phyloP scores from a whole-genome alignment of 2,888 invertebrate species.

The Apotomis betuletana region DNA sequence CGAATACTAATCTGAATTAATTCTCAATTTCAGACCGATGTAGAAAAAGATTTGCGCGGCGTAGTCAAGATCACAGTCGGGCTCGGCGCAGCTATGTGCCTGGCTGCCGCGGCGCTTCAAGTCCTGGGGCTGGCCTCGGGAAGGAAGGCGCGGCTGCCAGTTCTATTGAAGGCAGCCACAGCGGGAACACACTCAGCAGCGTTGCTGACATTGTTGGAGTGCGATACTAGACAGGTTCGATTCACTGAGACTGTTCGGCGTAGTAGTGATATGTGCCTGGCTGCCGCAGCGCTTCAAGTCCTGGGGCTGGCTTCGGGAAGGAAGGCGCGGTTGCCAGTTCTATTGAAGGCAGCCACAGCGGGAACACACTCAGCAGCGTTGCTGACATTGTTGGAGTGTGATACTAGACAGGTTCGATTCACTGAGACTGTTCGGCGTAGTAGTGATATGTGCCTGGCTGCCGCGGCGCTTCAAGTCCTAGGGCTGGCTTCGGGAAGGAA shows the following conservation, averaged over 20 bases:
- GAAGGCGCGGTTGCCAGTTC: slow-evolving; percentile 60
- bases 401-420: too few relatives aligned
- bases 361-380: slow-evolving; percentile 73
- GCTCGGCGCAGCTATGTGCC: slow-evolving; percentile 72
- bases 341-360: slow-evolving; percentile 71
- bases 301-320: slow-evolving; percentile 62
- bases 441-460: slow-evolving; percentile 72
- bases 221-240: too few relatives aligned
- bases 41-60: slow-evolving; percentile 70
- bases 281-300: slow-evolving; percentile 69
- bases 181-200: slow-evolving; percentile 74
- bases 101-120: slow-evolving; percentile 69
- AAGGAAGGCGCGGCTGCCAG: slow-evolving; percentile 60
- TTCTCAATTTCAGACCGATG: slow-evolving; percentile 62
- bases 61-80: slow-evolving; percentile 73
- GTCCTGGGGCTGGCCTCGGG: slow-evolving; percentile 64
- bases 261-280: slow-evolving; percentile 73
- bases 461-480: slow-evolving; percentile 69
- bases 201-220: slow-evolving; percentile 67
- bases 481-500: slow-evolving; percentile 62
- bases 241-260: too few relatives aligned
- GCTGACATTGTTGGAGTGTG: slow-evolving; percentile 69
- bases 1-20: too few relatives aligned
- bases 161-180: slow-evolving; percentile 68
- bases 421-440: too few relatives aligned